phyloP scores from a whole-genome alignment of 2,113 vertebrate genomes.

The Perognathus longimembris region DNA sequence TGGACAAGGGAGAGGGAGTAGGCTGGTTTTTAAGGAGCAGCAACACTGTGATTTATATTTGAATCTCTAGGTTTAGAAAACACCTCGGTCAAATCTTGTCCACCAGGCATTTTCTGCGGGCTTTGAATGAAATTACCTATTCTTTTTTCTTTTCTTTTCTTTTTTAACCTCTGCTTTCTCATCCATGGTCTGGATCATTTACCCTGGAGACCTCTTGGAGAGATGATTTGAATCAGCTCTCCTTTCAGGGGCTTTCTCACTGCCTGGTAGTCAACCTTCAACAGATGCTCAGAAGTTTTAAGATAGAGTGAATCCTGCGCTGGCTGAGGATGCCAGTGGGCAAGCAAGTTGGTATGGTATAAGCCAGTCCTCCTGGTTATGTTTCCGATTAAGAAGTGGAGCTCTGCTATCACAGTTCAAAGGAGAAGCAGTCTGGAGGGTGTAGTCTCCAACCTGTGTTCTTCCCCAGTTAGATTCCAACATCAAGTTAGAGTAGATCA shows the following conservation, averaged over 20 bases:
- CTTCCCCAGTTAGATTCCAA: neutral
- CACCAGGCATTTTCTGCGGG: neutral
- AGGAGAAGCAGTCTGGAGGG: neutral
- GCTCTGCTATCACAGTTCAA: neutral
- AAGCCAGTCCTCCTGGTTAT: neutral
- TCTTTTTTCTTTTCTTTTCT: neutral
- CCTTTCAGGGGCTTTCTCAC: neutral
- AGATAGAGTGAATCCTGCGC: neutral
- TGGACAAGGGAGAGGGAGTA: neutral
- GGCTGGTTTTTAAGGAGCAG: neutral
- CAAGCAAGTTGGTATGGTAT: neutral
- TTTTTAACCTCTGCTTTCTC: neutral
- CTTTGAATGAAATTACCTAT: neutral
- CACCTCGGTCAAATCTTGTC: neutral
- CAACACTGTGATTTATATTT: neutral
- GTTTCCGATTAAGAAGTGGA: conserved; percentile 48
- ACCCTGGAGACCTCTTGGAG: neutral
- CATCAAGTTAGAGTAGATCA: neutral
- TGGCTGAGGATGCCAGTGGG: neutral
- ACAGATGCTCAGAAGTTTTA: neutral
- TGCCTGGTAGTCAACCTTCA: neutral
- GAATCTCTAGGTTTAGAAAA: neutral
- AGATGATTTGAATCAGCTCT: neutral
- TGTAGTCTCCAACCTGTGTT: neutral
- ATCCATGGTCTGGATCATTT: neutral